Evolutionary conservation across 2,113 vertebrate species (phyloP), one percentile per base, ranked within the genome.

Genomic region (Puma concolor): DNA sequence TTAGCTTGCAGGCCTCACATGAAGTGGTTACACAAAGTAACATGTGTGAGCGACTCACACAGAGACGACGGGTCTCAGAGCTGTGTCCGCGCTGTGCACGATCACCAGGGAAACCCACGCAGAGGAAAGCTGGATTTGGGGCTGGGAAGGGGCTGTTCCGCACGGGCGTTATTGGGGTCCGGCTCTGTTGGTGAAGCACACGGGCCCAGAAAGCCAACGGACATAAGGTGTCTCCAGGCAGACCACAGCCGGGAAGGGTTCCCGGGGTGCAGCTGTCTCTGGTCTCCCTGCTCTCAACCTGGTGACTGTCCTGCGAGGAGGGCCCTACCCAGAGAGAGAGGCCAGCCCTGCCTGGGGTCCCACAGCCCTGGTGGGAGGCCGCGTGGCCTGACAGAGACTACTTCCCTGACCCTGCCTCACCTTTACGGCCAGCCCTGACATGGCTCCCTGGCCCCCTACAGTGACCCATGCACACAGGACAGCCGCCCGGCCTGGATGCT

Each of bases 81-180:
- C 77, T 0, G 2, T 0, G 4, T n/a, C 41, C 27, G 16, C 2
- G 0, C 48, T 13, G 29, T 7, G 29, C 54, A 41, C 12, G 21
- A 11, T 3, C 66, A n/a, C 0, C 0, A 5, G 66, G 4, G 77
- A 64, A 4, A n/a, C 31, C 7, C 0, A 8, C 4, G 1, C 54
- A 2, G 60, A 41, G 94, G 33, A 15, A 13, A n/a, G 33, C 63
- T 7, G 63, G 82, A 5, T 3, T 0, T 1, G 52, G 64, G 52
- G 72, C 0, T 15, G n/a, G 57, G n/a, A 29, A 36, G 60, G 8
- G 50, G 33, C 57, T 19, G 57, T 9, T 60, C 19, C 21, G 21
- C 57, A 60, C 7, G 57, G 19, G 19, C 19, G 2, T 8, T 23
- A 9, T 0, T 7, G 48, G 66, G 67, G 10, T 16, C 6, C 13